Conservation (phyloP, 1,140 invertebrate genomes). For the Drosophila subpulchrella region DNA sequence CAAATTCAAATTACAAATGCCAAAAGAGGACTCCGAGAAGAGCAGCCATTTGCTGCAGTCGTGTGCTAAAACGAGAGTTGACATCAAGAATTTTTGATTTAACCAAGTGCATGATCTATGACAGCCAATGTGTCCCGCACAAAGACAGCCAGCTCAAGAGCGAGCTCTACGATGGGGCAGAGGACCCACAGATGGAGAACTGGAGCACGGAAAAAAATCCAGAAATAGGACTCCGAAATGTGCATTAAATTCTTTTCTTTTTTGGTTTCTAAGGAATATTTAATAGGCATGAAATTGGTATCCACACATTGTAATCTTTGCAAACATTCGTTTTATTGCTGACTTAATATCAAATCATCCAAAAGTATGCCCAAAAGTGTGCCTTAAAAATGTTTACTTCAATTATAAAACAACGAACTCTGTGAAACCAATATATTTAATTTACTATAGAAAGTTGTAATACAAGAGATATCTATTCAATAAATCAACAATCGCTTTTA, state of each 20-base stretch:
- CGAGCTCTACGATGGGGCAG: constrained; percentile 1
- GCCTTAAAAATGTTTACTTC: too few species aligned
- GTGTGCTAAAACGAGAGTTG: constrained; percentile 69
- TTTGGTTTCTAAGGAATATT: not conserved
- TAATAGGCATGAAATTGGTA: too few species aligned
- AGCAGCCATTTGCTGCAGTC: constrained; percentile 61
- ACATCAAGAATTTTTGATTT: constrained; percentile 79
- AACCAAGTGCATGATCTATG: constrained; percentile 82
- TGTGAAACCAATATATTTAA: too few species aligned
- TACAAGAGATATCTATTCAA: too few species aligned
- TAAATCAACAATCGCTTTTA: too few species aligned
- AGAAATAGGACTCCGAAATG: not conserved
- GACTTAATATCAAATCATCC: too few species aligned
- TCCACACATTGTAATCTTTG: too few species aligned
- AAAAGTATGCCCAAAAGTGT: too few species aligned
- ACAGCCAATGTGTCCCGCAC: constrained; percentile 77
- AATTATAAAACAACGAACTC: too few species aligned
- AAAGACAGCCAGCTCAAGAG: constrained; percentile 48
- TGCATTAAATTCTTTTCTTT: not conserved
- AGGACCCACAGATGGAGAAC: constrained; percentile 17
- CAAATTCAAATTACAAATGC: constrained; percentile 46
- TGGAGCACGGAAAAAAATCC: constrained; percentile 16
- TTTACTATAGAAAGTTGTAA: too few species aligned
- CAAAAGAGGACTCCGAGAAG: constrained; percentile 28
- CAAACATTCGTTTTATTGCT: too few species aligned